These are phyloP conservation scores for Cyclophora albipunctata DNA, from an alignment of 2,888 invertebrate genomes.

Conservation along the genomic window DNA sequence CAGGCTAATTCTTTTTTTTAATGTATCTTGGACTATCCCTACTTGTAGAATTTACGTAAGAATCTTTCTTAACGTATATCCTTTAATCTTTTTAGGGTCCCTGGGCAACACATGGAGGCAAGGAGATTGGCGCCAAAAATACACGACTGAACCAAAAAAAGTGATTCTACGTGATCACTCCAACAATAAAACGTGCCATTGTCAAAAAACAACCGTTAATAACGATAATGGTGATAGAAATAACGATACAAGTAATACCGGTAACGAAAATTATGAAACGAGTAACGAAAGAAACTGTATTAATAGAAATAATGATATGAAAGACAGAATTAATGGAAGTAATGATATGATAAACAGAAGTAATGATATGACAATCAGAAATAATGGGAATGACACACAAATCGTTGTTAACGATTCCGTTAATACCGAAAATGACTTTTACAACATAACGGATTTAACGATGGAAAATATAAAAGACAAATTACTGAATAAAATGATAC, in stretches of 20 bases:
- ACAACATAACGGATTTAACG: constrained; percentile 9
- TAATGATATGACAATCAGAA: too few relatives aligned
- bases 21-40: too few relatives aligned
- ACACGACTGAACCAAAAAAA: constrained; percentile 45
- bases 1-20: too few relatives aligned
- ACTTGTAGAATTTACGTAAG: too few relatives aligned
- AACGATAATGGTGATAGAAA: constrained; percentile 3
- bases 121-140: constrained; percentile 77
- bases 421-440: constrained; percentile 6
- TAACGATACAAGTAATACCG: not conserved
- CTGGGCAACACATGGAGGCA: constrained; percentile 89
- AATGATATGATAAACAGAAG: too few relatives aligned
- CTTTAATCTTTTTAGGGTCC: constrained; percentile 65
- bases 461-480: constrained; percentile 35
- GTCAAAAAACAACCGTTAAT: constrained; percentile 18
- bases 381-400: too few relatives aligned
- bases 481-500: constrained; percentile 35
- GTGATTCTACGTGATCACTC: constrained; percentile 40
- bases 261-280: not conserved
- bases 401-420: too few relatives aligned
- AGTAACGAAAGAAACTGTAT: constrained; percentile 5
- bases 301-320: constrained; percentile 1
- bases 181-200: constrained; percentile 30
- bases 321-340: constrained; percentile 4
- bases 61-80: too few relatives aligned